phyloP scores from a whole-genome alignment of 2,113 vertebrate species.

The Etia nguti region DNA sequence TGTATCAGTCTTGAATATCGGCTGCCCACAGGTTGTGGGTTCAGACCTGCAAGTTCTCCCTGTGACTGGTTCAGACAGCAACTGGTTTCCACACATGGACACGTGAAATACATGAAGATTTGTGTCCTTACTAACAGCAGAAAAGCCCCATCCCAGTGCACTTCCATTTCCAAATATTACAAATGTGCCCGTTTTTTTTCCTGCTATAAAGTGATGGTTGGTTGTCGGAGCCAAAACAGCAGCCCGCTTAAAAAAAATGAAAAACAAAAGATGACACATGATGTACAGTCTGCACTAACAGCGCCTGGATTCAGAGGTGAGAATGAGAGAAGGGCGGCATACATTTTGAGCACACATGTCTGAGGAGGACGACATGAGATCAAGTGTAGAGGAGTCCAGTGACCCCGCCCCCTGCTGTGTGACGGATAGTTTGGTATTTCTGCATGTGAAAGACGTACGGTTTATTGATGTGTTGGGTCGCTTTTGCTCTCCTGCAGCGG shows the following conservation, averaged over 20 bases:
- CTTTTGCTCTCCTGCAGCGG: background rate
- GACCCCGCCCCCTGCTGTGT: constrained; percentile 55
- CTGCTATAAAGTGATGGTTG: background rate
- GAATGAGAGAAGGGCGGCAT: constrained; percentile 45
- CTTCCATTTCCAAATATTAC: background rate
- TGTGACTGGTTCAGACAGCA: background rate
- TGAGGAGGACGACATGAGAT: constrained; percentile 20
- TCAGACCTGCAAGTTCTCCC: background rate
- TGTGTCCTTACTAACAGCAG: background rate
- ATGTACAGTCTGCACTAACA: constrained; percentile 16
- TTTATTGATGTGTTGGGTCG: constrained; percentile 50
- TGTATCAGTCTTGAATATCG: fast-evolving
- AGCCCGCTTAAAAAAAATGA: background rate
- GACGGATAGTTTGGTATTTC: constrained; percentile 67
- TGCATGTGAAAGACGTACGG: constrained; percentile 46
- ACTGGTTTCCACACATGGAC: background rate
- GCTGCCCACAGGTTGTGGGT: background rate
- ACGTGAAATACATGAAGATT: background rate
- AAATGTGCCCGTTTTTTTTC: fast-evolving
- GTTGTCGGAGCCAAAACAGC: background rate
- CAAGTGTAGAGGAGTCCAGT: background rate
- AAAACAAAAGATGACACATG: background rate
- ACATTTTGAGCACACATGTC: constrained; percentile 64
- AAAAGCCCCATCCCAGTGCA: background rate
- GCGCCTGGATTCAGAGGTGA: background rate